Percentiles rank a stretch among this genome's conserved stretches.
Conservation (phyloP, 1,140 invertebrate species). For the Pseudachorutes palmiensis region DNA sequence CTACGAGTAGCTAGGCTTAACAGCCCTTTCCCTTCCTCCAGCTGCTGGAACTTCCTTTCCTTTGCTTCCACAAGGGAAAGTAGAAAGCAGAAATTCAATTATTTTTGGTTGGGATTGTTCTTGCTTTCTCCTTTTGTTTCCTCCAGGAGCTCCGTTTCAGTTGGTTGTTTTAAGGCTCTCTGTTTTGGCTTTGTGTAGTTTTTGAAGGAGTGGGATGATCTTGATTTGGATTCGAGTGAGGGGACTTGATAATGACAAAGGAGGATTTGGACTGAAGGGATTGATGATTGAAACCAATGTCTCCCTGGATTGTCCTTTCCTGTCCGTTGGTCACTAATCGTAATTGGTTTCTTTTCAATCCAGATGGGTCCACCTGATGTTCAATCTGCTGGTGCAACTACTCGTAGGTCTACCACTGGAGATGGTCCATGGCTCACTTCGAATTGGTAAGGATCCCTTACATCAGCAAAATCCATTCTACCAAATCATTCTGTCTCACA, state of each 20-base stretch:
- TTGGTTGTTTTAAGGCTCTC: neutral
- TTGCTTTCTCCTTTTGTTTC: neutral
- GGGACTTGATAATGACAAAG: no score
- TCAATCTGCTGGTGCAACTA: constrained; percentile 87
- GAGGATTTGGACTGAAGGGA: no score
- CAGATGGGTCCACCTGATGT: constrained; percentile 88
- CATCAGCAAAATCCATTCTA: neutral
- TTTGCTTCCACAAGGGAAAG: neutral
- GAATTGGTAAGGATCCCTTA: constrained; percentile 15
- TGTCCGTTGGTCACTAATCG: neutral
- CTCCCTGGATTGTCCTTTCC: neutral
- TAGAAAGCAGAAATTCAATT: neutral
- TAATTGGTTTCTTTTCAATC: constrained; percentile 40
- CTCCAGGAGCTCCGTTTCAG: neutral
- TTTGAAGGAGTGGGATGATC: neutral
- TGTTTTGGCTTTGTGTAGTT: neutral
- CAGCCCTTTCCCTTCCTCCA: no score
- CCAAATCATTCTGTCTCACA: no score
- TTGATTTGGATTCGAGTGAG: neutral
- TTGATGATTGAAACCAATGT: neutral
- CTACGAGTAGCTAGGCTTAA: no score
- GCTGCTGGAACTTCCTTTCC: no score
- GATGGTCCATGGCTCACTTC: constrained; percentile 77
- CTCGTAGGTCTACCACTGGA: constrained; percentile 84
- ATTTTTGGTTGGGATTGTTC: neutral